These are phyloP conservation scores for Albula goreensis DNA, from an alignment of 2,113 vertebrate species.

Conservation along the genomic window DNA sequence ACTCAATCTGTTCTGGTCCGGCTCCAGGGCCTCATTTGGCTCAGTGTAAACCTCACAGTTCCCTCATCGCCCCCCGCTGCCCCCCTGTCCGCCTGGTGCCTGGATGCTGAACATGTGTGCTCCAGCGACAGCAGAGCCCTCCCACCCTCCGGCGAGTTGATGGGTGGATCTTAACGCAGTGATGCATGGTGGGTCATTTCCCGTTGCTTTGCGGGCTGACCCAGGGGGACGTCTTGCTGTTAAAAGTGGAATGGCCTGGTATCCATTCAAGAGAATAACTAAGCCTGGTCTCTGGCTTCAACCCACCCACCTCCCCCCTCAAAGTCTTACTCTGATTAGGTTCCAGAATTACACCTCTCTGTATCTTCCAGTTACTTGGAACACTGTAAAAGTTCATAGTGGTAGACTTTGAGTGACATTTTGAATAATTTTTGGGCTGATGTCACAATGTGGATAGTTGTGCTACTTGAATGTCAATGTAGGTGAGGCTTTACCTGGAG, in stretches of 20 bases:
- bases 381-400: no score
- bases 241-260: not conserved
- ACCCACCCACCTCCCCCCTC: not conserved
- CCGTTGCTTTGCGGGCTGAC: not conserved
- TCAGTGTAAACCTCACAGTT: not conserved
- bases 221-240: not conserved
- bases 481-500: no score
- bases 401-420: no score
- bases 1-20: not conserved
- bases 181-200: constrained; percentile 5
- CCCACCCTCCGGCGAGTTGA: not conserved
- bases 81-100: not conserved
- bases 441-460: no score
- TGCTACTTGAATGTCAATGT: no score
- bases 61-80: not conserved
- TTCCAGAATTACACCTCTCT: no score
- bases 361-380: no score
- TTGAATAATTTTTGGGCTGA: no score
- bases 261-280: not conserved
- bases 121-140: not conserved
- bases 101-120: not conserved
- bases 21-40: not conserved
- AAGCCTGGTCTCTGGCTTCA: not conserved
- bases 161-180: not conserved
- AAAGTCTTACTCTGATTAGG: no score